phyloP scores from a whole-genome alignment of 1,140 invertebrate species.

The Brachionus asplanchnoidis region DNA sequence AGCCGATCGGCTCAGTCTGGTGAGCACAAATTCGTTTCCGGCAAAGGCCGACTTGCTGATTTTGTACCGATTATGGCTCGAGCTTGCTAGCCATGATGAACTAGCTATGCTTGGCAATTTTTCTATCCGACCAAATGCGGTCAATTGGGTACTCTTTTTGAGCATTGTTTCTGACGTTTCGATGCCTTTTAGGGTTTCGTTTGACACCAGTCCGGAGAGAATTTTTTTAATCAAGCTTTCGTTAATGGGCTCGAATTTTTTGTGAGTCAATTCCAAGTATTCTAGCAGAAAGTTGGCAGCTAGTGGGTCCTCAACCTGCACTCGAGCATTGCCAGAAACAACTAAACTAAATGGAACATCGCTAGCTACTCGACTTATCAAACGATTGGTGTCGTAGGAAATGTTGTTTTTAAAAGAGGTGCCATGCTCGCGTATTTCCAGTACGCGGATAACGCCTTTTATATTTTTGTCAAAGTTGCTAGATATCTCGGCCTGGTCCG shows the following conservation, averaged over 20 bases:
- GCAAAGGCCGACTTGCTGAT: background rate
- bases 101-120: background rate
- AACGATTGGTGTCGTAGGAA: background rate
- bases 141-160: background rate
- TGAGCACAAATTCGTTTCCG: conserved; percentile 9
- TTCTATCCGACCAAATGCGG: conserved; percentile 33
- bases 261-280: conserved; percentile 19
- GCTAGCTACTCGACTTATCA: background rate
- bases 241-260: background rate
- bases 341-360: conserved; percentile 34
- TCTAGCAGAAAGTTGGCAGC: conserved; percentile 8
- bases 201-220: background rate
- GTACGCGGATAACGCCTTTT: conserved; percentile 14
- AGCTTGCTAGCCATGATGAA: background rate
- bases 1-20: background rate
- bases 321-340: background rate
- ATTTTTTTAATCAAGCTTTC: background rate
- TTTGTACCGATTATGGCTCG: background rate
- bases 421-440: conserved; percentile 21
- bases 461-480: background rate
- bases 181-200: background rate
- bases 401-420: background rate
- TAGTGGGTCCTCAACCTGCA: background rate
- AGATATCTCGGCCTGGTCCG: background rate
- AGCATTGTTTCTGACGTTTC: conserved; percentile 24